Base-by-base conservation (phyloP, 2,888 invertebrate species). In the Euplexia lucipara region DNA sequence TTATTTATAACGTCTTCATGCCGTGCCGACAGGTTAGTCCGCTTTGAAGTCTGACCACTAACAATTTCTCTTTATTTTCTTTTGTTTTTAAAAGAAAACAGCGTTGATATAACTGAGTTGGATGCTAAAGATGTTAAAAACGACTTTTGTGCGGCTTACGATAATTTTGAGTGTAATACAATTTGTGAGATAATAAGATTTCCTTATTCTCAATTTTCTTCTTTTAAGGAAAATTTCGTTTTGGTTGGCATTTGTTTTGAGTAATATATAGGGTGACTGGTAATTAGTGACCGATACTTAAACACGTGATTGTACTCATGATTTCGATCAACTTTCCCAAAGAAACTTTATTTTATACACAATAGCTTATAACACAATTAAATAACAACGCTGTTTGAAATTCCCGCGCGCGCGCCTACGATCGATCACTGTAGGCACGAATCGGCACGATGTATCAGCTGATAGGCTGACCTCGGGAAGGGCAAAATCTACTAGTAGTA, bases 21-120 rank as follows among this genome's bases (percentile, higher is more conserved):
- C 61, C 61, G 74, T 44, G 60, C 61, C 61, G 74, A 52, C 45
- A 57, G 32, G 45, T 60, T 47, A 51, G 67, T 42, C 35, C 32
- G 39, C 56, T 74, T 61, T 72, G 71, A 72, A 68, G 61, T 67
- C 34, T 5, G 20, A n/a, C 52, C 39, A 73, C 61, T 73, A 48
- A 73, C 66, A 66, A 58, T 70, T 70, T 47, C 45, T 44, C 26
- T 59, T 66, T 49, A 51, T 65, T 45, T 58, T 56, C 51, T 56
- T 70, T 70, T 61, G 53, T 70, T 61, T 48, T 57, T 20, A 35
- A 47, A 64, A 9, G 16, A 57, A 52, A 64, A 37, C 37, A 30
- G 35, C 0, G 34, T 22, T 26, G 34, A 62, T 52, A 34, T 52
- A 52, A 39, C 47, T 30, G 1, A 26, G 51, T 56, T 49, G 12